phyloP scores from a whole-genome alignment of 2,888 invertebrate genomes.

The Phaonia tiefii region DNA sequence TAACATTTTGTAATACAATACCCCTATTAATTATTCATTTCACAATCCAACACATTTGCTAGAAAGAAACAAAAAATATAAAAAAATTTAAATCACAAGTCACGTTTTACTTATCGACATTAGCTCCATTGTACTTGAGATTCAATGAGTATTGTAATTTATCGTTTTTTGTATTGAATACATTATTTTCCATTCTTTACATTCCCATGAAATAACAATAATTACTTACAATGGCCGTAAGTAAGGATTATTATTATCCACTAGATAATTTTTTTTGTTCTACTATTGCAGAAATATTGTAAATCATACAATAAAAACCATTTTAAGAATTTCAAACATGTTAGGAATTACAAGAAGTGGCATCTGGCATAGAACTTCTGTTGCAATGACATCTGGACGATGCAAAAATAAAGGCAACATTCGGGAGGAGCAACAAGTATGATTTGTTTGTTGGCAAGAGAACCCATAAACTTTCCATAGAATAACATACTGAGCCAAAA shows the following conservation, averaged over 20 bases:
- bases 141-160: slow-evolving; percentile 9
- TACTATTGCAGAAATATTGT: neutral
- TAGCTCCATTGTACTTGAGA: neutral
- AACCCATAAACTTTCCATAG: no score
- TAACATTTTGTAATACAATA: no score
- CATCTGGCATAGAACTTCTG: neutral
- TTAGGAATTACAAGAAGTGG: slow-evolving; percentile 19
- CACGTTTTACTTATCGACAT: slow-evolving; percentile 8
- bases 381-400: neutral
- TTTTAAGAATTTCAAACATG: slow-evolving; percentile 25
- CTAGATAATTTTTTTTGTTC: neutral
- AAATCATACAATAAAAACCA: slow-evolving; percentile 31
- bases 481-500: no score
- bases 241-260: neutral
- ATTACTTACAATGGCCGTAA: slow-evolving; percentile 22
- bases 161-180: neutral
- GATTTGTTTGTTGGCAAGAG: no score
- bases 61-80: no score
- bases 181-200: no score
- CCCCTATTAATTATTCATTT: no score
- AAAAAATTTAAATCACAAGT: neutral
- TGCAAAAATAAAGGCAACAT: no score
- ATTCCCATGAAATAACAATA: neutral
- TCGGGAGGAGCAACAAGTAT: no score
- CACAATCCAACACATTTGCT: no score